Evolutionary conservation across 2,888 invertebrate genomes (phyloP).

Genomic region (Zaprionus lineosus): DNA sequence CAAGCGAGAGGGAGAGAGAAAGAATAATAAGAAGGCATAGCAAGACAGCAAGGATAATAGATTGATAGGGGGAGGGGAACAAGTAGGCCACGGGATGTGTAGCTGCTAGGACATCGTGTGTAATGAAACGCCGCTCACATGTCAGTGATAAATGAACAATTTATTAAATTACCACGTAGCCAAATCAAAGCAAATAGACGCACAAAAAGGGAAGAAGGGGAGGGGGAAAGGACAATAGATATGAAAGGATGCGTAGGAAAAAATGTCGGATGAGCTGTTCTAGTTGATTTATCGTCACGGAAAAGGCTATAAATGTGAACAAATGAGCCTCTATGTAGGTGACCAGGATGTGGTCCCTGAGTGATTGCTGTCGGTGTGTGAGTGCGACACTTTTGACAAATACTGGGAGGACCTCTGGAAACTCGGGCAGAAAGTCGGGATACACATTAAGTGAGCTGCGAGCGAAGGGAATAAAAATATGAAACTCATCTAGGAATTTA

Average conservation of each 20-base stretch:
- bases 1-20: neutral
- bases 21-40: slow-evolving; percentile 6
- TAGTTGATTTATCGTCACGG: slow-evolving; percentile 36
- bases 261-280: neutral
- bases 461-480: too few relatives aligned
- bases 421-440: too few relatives aligned
- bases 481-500: too few relatives aligned
- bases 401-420: neutral
- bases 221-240: neutral
- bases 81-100: too few relatives aligned
- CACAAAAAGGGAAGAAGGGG: neutral
- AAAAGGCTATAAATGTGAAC: slow-evolving; percentile 42
- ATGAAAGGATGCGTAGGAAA: neutral
- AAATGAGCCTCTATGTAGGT: slow-evolving; percentile 14
- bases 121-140: slow-evolving; percentile 52
- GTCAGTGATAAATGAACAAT: slow-evolving; percentile 69
- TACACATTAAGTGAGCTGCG: too few relatives aligned
- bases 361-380: neutral
- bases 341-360: neutral
- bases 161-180: slow-evolving; percentile 68
- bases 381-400: neutral
- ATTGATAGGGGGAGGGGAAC: neutral
- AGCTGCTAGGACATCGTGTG: slow-evolving; percentile 14
- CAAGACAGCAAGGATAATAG: slow-evolving; percentile 1
- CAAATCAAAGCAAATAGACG: slow-evolving; percentile 61